Conservation (phyloP, 2,888 invertebrate species). For the Lithophane leautieri region DNA sequence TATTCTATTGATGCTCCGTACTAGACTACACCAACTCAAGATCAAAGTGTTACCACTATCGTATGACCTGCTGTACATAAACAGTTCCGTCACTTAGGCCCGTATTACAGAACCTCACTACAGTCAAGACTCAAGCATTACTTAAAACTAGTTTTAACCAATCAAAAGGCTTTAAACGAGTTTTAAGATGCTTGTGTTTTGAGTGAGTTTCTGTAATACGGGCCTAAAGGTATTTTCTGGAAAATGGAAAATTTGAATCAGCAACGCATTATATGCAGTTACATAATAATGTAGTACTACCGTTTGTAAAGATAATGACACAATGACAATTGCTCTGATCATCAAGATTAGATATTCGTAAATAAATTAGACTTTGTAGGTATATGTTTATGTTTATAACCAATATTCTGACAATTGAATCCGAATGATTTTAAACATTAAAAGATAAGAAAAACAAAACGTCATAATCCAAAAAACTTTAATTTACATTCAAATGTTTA, state of each 20-base stretch:
- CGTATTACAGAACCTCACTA: too few relatives aligned
- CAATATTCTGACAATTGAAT: not conserved
- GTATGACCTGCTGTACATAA: not conserved
- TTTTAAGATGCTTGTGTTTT: too few relatives aligned
- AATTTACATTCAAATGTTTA: too few relatives aligned
- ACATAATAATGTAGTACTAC: not conserved
- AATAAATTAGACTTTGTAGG: not conserved
- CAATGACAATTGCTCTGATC: not conserved
- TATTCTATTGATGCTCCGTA: not conserved
- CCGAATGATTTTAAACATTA: not conserved
- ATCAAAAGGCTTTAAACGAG: too few relatives aligned
- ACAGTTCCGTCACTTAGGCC: not conserved
- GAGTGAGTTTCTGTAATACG: too few relatives aligned
- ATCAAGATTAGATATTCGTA: slow-evolving; percentile 19
- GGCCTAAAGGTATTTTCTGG: not conserved
- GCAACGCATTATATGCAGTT: not conserved
- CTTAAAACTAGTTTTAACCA: too few relatives aligned
- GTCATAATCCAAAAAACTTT: too few relatives aligned
- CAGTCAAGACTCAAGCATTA: too few relatives aligned
- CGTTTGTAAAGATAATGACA: not conserved
- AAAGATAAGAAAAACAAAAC: not conserved
- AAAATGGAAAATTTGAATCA: too few relatives aligned
- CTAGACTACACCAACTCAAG: not conserved
- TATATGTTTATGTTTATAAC: not conserved
- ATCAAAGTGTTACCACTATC: not conserved